These are phyloP conservation scores for Sylvilagus floridanus DNA, from an alignment of 2,797 vertebrate species.

Conservation along the genomic window DNA sequence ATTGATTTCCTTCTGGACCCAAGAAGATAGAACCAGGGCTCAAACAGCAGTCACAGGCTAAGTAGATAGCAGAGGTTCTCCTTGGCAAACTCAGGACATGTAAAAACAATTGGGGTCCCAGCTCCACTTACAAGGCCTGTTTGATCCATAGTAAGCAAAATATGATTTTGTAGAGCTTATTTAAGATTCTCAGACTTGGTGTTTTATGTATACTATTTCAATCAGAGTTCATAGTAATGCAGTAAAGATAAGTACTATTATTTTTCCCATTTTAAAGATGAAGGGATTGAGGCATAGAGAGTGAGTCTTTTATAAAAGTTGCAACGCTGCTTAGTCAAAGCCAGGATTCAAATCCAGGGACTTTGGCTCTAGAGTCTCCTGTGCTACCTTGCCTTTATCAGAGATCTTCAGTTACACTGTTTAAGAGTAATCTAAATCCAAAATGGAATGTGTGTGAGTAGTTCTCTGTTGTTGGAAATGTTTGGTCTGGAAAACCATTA, in stretches of 20 bases:
- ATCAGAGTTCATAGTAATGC: neutral
- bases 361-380: neutral
- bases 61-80: neutral
- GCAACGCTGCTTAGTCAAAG: neutral
- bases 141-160: neutral
- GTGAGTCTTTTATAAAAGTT: slow-evolving; percentile 34
- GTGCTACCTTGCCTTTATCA: slow-evolving; percentile 33
- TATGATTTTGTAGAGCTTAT: slow-evolving; percentile 22
- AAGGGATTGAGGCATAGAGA: neutral
- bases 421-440: neutral
- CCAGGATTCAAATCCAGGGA: slow-evolving; percentile 4
- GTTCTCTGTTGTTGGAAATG: neutral
- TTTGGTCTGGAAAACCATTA: neutral
- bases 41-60: neutral
- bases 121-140: neutral
- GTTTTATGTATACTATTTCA: neutral
- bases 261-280: slow-evolving; percentile 39
- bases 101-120: neutral
- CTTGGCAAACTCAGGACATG: neutral
- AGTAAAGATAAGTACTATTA: neutral
- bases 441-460: slow-evolving; percentile 18
- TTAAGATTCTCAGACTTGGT: neutral
- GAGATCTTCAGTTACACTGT: neutral
- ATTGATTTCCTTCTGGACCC: slow-evolving; percentile 13
- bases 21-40: neutral